Base-by-base conservation (phyloP, 2,888 invertebrate genomes). In the Micoletzkya japonica region DNA sequence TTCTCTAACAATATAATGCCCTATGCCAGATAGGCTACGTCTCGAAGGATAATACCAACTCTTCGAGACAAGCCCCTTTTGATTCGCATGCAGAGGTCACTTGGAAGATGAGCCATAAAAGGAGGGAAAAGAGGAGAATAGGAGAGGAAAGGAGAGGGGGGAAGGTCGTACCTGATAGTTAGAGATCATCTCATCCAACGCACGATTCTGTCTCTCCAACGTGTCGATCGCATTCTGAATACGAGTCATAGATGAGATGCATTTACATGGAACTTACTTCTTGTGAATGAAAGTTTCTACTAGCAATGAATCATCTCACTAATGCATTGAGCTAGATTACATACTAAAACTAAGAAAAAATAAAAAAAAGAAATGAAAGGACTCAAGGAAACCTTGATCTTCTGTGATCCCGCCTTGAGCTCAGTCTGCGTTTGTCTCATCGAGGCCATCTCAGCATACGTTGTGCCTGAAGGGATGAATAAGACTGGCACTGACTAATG, bases 371-470 rank as follows among this genome's bases (percentile, higher is more conserved):
- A n/a, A n/a, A n/a, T n/a, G n/a, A n/a, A n/a, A n/a, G n/a, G n/a
- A n/a, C n/a, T n/a, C n/a, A n/a, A n/a, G n/a, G n/a, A n/a, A n/a
- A n/a, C n/a, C n/a, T n/a, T n/a, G n/a, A 85, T 60, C 63, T 78
- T 77, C 63, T 77, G 76, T 70, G 84, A 78, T 7, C 85, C 85
- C 4, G 68, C 91, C 63, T 90, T 90, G 66, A 95, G 87, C 87
- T 95, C 95, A 76, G 92, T 91, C 82, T 93, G 92, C 0, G 94
- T 94, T 73, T 93, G 90, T 76, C 91, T 90, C 72, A 95, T 88
- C 2, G 94, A 94, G 82, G 94, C 93, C 77, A 94, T 89, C 87
- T 95, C 95, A 6, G 94, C 95, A 73, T 85, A 75, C 30, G 77
- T 75, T n/a, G 77, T 79, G 20, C 82, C 85, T 83, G 58, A 69